Percentiles rank a stretch among this genome's conserved stretches.
Conservation (phyloP, 2,797 vertebrate species). For the Ctenosaura bakeri region DNA sequence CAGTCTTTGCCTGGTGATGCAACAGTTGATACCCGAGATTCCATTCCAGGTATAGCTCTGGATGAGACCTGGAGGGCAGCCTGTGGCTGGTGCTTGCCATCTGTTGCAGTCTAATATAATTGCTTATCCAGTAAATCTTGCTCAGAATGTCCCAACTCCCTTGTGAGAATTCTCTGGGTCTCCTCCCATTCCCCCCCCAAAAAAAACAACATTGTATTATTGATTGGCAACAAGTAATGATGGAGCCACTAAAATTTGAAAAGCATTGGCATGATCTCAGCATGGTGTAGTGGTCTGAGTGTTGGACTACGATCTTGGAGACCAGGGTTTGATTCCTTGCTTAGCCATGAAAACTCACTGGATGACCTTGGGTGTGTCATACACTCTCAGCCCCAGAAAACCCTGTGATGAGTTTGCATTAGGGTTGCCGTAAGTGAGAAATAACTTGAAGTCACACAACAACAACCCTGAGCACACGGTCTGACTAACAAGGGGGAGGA, state of each 20-base stretch:
- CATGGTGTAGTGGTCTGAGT: too few species aligned
- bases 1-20: slow-evolving; percentile 28
- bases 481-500: too few species aligned
- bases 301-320: too few species aligned
- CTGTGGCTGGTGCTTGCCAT: not conserved
- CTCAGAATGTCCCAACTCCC: not conserved
- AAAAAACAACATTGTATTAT: not conserved
- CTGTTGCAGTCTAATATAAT: slow-evolving; percentile 50
- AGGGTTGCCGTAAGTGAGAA: too few species aligned
- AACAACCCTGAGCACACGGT: too few species aligned
- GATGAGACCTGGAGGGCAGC: slow-evolving; percentile 20
- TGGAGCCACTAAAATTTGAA: not conserved
- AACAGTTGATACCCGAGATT: not conserved
- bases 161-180: accelerated
- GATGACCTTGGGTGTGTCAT: too few species aligned
- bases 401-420: too few species aligned
- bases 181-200: too few species aligned
- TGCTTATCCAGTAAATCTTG: not conserved
- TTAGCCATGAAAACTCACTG: too few species aligned
- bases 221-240: not conserved
- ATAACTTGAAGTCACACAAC: too few species aligned
- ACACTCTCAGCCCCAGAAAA: too few species aligned
- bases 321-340: too few species aligned
- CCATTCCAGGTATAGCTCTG: slow-evolving; percentile 44
- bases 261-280: not conserved